Base-by-base conservation (phyloP, 2,888 invertebrate species). In the Patella caerulea region DNA sequence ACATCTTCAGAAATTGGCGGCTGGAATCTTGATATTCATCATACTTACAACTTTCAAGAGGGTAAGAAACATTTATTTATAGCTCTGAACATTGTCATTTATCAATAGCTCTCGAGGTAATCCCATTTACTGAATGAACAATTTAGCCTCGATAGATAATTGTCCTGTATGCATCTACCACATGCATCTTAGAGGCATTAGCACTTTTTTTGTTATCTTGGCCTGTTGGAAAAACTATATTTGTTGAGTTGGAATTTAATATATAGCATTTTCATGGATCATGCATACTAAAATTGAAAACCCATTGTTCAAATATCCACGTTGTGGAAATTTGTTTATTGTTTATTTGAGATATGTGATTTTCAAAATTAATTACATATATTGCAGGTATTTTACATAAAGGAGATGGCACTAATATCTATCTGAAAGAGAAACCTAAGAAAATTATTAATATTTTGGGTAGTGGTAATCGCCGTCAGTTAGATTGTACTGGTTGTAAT, bases 11-110 rank as follows among this genome's bases (percentile, higher is more conserved):
- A 98, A 91, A 96, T 98, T 76, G 98, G 98, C 1, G 98, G 98
- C 72, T 99, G 98, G 98, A 98, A 98, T 74, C 93, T 99, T 76
- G 97, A 99, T 91, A 97, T 98, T 82, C 98, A 99, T 92, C 99
- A 99, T 92, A 97, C 98, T 92, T 98, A 98, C 92, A 99, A 99
- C 92, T 98, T 98, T 94, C 97, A 98, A 90, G 98, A 99, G 93
- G 98, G 96, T 95, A 91, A 56, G 76, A 52, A 4, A 52, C 24
- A 19, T 19, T 65, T 65, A 12, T 9, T 59, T 59, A 9, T 34
- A 53, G 19, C 12, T 19, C n/a, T 12, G 65, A 19, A 19, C 19
- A 19, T 19, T 65, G 65, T 65, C 19, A 19, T 65, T 65, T 12
- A 24, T 12, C 11, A 1, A 65, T 65, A 65, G 19, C n/a, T 65